A percentile compares a stretch with the other conserved stretches of the same genome.
These are phyloP conservation scores for Agrotis segetum DNA, from an alignment of 2,888 invertebrate species.

Conservation along the genomic window DNA sequence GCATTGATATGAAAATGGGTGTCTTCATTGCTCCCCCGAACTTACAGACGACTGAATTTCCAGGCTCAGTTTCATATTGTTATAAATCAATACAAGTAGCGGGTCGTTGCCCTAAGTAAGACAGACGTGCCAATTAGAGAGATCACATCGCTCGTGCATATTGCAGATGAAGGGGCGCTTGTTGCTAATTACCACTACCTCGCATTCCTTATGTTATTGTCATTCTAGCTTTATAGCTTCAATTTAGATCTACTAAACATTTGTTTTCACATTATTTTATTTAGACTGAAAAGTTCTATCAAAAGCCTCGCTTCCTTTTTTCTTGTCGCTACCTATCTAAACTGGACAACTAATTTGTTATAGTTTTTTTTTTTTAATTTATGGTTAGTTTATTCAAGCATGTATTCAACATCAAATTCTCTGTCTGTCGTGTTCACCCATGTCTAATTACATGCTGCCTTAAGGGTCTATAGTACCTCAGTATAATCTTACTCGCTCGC, in stretches of 20 bases:
- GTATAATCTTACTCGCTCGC: too few species aligned
- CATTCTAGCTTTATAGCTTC: neutral
- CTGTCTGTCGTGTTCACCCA: neutral
- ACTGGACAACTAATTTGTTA: too few species aligned
- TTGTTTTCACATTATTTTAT: neutral
- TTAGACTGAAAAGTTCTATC: neutral
- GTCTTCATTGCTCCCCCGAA: neutral
- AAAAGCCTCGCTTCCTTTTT: neutral
- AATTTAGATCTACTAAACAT: neutral
- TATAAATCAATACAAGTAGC: slow-evolving; percentile 42
- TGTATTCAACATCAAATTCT: too few species aligned
- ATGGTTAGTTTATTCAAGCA: too few species aligned
- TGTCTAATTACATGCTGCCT: neutral
- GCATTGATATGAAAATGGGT: neutral
- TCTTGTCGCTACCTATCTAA: too few species aligned
- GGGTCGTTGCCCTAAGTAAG: slow-evolving; percentile 34
- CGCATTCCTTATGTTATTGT: slow-evolving; percentile 18
- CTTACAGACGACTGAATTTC: neutral
- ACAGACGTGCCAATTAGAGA: slow-evolving; percentile 39
- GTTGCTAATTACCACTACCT: slow-evolving; percentile 5
- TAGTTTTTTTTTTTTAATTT: too few species aligned
- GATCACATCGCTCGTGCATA: slow-evolving; percentile 27
- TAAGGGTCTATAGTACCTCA: too few species aligned
- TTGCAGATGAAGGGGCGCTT: slow-evolving; percentile 19
- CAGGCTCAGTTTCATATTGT: slow-evolving; percentile 6